Evolutionary conservation across 2,113 vertebrate genomes (phyloP), one percentile per base, ranked within the genome.

Genomic region (Thamnaconus septentrionalis): DNA sequence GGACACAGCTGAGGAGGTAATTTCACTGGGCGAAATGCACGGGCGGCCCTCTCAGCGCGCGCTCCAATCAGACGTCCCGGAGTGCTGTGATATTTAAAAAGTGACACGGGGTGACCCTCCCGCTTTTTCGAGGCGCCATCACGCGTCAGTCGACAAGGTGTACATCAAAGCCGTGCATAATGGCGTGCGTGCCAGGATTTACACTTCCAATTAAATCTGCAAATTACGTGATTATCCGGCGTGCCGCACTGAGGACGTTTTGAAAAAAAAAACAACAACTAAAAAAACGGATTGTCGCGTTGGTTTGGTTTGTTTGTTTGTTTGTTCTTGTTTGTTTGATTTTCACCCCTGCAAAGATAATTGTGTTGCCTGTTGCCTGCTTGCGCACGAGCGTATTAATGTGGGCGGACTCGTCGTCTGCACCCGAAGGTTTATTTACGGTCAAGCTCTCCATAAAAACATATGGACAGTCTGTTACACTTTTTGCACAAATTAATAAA

Each of bases 131-230:
- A 86, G 79, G 82, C 88, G 89, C 90, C 91, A 87, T 85, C 85
- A 86, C 82, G 86, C 90, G 90, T 91, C 88, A 91, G 81, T 90
- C 80, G 64, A 69, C 69, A 80, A 86, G 82, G 85, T 89, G 88
- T 88, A 85, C 84, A 88, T 89, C 85, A 91, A 87, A 85, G 84
- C 81, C 73, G 74, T 79, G 75, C 41, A 75, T 89, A 90, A 90
- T 88, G 76, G 86, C 87, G 85, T 90, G 89, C 85, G 83, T 83
- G 67, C 75, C 87, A 84, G 90, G 88, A 92, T 91, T 92, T 90
- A 90, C 91, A 92, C 91, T 92, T 92, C 89, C 91, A 91, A 92
- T 92, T 92, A 92, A 91, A 87, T 92, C 86, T 85, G 84, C 89
- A 92, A 92, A 92, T 92, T 84, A 92, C 90, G 91, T 89, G 89